Base-by-base conservation (phyloP, 1,140 invertebrate species). In the Diuraphis noxia region DNA sequence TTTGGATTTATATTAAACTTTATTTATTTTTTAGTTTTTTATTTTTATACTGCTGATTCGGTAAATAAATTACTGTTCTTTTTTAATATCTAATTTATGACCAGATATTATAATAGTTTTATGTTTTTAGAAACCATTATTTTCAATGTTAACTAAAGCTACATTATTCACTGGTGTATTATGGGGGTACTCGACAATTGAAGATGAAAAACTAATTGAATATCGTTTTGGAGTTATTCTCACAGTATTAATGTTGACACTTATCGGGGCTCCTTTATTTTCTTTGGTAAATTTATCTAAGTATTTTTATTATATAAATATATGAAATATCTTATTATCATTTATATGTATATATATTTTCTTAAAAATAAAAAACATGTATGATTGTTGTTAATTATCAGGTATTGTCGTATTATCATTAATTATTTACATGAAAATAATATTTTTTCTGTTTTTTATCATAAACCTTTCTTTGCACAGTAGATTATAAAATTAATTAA, bases 191-290 rank as follows among this genome's bases (percentile, higher is more conserved):
- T 93, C 95, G 3, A 94, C 94, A 92, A 92, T 95, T 92, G 96
- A 97, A 94, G 94, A 95, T 93, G 95, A 95, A 23, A 93, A 94
- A 30, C 92, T 95, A 21, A 92, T 97, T 8, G 96, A 97, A 94
- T 96, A 95, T 92, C 94, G 96, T 93, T 96, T 96, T 93, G 96
- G 97, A 34, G 93, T 96, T 79, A 94, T 97, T 49, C 95, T 96
- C 13, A 97, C 96, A 0, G 93, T 94, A 36, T 94, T 97, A 82
- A 95, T 97, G 93, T 94, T 97, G 40, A 93, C 95, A 79, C 93
- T 97, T 91, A 95, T 97, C 41, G 96, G 95, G 17, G 95, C 96
- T 17, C 97, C 97, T n/a, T 93, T 97, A 2, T 94, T 96, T 52
- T 95, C 95, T 93, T 93, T 97, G 92, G 96, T 96, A 94, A 95